Evolutionary conservation across 2,888 invertebrate species (phyloP).

Genomic region (Sinotaia quadrata): DNA sequence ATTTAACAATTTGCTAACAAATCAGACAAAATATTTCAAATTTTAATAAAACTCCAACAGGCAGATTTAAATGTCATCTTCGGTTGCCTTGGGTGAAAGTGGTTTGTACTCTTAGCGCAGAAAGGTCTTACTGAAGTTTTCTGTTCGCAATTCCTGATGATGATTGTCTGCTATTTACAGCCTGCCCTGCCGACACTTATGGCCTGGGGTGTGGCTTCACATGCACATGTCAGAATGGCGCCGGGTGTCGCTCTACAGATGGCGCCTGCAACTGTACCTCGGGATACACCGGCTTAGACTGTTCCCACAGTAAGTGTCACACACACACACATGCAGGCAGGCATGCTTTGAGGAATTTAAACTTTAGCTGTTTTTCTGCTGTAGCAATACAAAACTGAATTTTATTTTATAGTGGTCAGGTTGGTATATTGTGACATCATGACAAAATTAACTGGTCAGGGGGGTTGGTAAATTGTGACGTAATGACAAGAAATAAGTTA

Average conservation of each 20-base stretch:
- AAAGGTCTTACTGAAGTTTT: not conserved
- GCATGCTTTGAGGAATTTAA: no score
- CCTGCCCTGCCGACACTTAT: constrained; percentile 26
- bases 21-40: not conserved
- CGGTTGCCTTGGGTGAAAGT: not conserved
- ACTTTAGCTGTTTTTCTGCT: no score
- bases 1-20: not conserved
- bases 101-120: not conserved
- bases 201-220: constrained; percentile 31
- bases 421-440: no score
- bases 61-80: not conserved
- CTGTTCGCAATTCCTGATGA: not conserved
- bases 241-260: constrained; percentile 29
- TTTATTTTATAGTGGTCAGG: no score
- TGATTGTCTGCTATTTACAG: no score
- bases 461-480: no score
- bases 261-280: constrained; percentile 36
- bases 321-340: not conserved
- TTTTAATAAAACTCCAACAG: not conserved
- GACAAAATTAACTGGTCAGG: no score
- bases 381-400: no score
- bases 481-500: no score
- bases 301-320: constrained; percentile 27
- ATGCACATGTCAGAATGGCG: constrained; percentile 37
- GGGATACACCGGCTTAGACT: constrained; percentile 33